phyloP scores from a whole-genome alignment of 2,797 vertebrate genomes.

The Tympanoctomys barrerae region DNA sequence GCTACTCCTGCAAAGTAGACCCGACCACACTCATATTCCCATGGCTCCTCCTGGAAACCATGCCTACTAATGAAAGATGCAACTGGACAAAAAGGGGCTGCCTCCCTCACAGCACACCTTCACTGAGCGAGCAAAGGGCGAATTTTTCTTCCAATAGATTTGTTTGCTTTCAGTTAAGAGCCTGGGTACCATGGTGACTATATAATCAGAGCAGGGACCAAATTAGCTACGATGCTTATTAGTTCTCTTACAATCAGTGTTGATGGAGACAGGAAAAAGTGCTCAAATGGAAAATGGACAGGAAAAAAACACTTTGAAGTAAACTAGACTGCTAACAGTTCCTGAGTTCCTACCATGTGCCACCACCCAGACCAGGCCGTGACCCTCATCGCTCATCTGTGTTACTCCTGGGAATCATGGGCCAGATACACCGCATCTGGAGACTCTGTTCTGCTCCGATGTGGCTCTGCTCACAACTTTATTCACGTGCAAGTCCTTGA shows the following conservation, averaged over 20 bases:
- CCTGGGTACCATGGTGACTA: constrained; percentile 68
- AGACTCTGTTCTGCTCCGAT: not conserved
- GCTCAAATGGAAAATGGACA: constrained; percentile 46
- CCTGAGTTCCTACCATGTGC: not conserved
- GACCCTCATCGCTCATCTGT: not conserved
- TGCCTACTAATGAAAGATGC: not conserved
- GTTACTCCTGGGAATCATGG: not conserved
- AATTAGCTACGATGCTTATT: constrained; percentile 67
- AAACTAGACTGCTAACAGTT: constrained; percentile 1
- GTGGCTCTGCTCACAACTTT: not conserved
- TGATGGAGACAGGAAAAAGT: not conserved
- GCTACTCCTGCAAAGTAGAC: not conserved
- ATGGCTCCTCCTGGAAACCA: not conserved
- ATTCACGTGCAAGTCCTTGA: not conserved
- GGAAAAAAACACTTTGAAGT: constrained; percentile 16
- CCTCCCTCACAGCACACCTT: not conserved
- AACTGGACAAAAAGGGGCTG: not conserved
- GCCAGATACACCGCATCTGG: not conserved
- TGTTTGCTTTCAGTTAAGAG: constrained; percentile 61
- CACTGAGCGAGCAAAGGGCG: not conserved
- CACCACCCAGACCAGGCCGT: not conserved
- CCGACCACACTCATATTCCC: not conserved
- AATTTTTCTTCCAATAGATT: constrained; percentile 15
- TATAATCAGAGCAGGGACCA: constrained; percentile 62
- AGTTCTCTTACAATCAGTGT: constrained; percentile 9